Conservation (phyloP, 92 coral and sea anemone species). For the Umimayanthus kanabou region DNA sequence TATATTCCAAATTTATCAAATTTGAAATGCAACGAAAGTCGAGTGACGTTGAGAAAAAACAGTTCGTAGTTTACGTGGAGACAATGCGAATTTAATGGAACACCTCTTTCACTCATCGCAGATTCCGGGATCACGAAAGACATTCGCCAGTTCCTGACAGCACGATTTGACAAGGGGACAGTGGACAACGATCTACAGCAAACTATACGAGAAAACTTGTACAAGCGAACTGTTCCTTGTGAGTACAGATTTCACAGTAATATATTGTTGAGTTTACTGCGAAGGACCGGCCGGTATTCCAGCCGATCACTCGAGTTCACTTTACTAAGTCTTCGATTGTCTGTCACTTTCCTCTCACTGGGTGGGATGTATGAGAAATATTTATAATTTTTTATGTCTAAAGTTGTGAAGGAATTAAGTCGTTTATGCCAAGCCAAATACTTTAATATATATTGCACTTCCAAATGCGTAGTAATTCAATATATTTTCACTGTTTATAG, state of each 20-base stretch:
- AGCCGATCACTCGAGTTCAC: background rate
- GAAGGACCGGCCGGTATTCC: background rate
- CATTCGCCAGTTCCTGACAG: slow-evolving; percentile 84
- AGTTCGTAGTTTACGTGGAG: background rate
- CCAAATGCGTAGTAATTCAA: background rate
- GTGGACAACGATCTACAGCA: slow-evolving; percentile 90
- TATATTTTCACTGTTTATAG: background rate
- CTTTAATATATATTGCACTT: background rate
- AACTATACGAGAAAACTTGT: slow-evolving; percentile 94
- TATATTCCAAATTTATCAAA: background rate
- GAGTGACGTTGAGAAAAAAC: background rate
- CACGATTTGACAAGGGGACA: slow-evolving; percentile 75
- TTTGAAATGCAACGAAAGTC: slow-evolving; percentile 3
- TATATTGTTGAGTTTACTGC: background rate
- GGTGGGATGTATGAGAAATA: background rate
- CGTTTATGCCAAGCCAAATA: background rate
- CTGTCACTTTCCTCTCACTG: background rate
- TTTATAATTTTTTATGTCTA: too few species aligned
- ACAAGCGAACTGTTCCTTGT: slow-evolving; percentile 95
- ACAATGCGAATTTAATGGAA: slow-evolving; percentile 20
- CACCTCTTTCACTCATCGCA: slow-evolving; percentile 42
- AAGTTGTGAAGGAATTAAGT: background rate
- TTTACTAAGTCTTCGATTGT: too few species aligned
- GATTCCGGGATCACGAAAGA: slow-evolving; percentile 89
- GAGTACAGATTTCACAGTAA: slow-evolving; percentile 42